These are phyloP conservation scores for Spodoptera picta DNA, from an alignment of 2,888 invertebrate genomes.

Conservation along the genomic window DNA sequence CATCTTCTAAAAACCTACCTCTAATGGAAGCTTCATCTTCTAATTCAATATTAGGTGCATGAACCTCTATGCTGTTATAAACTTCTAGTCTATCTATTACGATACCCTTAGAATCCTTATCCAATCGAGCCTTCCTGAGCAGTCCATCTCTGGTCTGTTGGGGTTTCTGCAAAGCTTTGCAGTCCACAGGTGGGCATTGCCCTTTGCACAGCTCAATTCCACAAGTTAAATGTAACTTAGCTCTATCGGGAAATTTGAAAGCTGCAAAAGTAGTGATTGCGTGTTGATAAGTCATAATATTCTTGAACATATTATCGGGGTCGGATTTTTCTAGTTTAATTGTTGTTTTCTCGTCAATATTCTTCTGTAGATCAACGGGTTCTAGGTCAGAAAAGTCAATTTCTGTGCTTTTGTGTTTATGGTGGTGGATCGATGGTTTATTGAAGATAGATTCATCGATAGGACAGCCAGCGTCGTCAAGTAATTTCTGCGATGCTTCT, in stretches of 20 bases:
- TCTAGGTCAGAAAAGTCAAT: conserved; percentile 79
- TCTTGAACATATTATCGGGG: conserved; percentile 79
- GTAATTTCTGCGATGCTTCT: conserved; percentile 92
- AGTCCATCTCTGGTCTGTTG: conserved; percentile 84
- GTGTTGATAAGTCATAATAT: conserved; percentile 86
- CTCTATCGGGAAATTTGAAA: conserved; percentile 94
- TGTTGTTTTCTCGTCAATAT: conserved; percentile 70
- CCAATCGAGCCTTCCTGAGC: conserved; percentile 81
- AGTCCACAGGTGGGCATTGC: conserved; percentile 90
- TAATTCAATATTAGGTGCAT: conserved; percentile 93
- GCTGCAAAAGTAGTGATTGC: conserved; percentile 92
- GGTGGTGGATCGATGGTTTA: conserved; percentile 82
- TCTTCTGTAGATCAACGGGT: conserved; percentile 73
- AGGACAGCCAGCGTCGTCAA: conserved; percentile 93
- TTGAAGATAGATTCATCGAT: conserved; percentile 91
- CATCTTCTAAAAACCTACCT: conserved; percentile 65
- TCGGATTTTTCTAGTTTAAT: conserved; percentile 73
- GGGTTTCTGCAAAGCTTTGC: conserved; percentile 79
- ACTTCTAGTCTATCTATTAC: conserved; percentile 92
- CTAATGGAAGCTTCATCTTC: conserved; percentile 89
- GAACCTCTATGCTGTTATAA: conserved; percentile 94
- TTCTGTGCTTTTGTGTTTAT: conserved; percentile 76
- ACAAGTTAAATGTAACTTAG: conserved; percentile 93
- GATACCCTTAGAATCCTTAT: conserved; percentile 87
- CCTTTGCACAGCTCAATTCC: conserved; percentile 93